These are phyloP conservation scores for Periplaneta americana DNA, from an alignment of 1,140 invertebrate genomes.

Conservation along the genomic window DNA sequence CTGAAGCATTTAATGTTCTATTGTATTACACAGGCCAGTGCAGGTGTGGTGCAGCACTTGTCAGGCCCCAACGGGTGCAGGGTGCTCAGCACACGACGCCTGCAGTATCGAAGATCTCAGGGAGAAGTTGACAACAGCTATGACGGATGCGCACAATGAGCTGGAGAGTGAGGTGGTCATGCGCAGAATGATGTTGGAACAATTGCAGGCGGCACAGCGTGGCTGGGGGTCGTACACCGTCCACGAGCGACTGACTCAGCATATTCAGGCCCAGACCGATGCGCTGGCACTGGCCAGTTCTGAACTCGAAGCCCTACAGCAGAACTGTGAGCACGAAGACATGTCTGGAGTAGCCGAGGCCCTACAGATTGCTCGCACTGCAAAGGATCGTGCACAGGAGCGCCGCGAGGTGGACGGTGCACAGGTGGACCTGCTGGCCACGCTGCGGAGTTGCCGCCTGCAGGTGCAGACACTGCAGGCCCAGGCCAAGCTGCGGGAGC, in stretches of 20 bases:
- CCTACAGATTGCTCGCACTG: not conserved
- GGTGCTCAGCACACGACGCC: not conserved
- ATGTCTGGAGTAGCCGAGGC: not conserved
- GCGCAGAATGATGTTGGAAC: not conserved
- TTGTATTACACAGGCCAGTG: not conserved
- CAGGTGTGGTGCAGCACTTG: slow-evolving; percentile 1
- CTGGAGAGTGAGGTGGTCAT: not conserved
- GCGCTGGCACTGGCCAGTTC: not conserved
- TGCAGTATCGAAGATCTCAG: not conserved
- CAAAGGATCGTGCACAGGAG: not conserved
- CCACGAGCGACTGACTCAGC: not conserved
- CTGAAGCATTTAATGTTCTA: too few species aligned
- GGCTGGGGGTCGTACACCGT: not conserved
- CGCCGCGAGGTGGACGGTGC: not conserved
- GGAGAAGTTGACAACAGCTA: not conserved
- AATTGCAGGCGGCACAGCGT: not conserved
- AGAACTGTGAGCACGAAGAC: not conserved
- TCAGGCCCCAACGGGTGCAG: not conserved
- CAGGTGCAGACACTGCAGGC: not conserved
- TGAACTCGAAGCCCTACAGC: not conserved
- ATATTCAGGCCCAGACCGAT: not conserved
- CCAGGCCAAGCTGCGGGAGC: too few species aligned
- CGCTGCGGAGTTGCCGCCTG: not conserved
- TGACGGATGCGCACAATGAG: not conserved
- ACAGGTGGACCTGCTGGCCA: not conserved